Evolutionary conservation across 23 tunicate genomes (phyloP).

Genomic region (Clavelina lepadiformis): DNA sequence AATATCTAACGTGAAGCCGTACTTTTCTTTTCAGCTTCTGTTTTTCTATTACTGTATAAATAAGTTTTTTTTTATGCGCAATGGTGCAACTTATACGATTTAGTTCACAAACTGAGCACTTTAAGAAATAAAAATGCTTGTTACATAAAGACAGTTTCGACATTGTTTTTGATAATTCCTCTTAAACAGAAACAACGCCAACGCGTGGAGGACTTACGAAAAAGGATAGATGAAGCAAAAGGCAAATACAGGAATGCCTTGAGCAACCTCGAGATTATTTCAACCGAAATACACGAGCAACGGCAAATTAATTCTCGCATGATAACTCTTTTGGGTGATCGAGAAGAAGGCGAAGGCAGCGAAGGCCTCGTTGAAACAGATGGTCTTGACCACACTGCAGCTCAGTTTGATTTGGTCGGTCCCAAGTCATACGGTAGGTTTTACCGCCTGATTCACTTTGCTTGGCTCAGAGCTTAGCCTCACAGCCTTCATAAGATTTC

Average conservation of each 20-base stretch:
- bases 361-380: constrained; percentile 6
- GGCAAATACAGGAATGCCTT: constrained; percentile 40
- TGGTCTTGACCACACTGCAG: neutral
- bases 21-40: too few relatives aligned
- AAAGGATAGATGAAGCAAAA: constrained; percentile 58
- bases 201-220: constrained; percentile 49
- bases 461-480: too few relatives aligned
- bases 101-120: too few relatives aligned
- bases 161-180: too few relatives aligned
- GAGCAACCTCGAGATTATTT: constrained; percentile 60
- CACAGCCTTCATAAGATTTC: too few relatives aligned
- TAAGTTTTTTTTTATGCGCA: too few relatives aligned
- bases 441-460: too few relatives aligned
- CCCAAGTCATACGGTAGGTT: constrained; percentile 58
- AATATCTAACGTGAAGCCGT: too few relatives aligned
- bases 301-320: constrained; percentile 20
- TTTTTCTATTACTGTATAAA: too few relatives aligned
- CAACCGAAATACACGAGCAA: constrained; percentile 80
- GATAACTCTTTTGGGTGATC: neutral
- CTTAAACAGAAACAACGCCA: constrained; percentile 52
- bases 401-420: constrained; percentile 31
- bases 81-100: too few relatives aligned
- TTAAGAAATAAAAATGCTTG: too few relatives aligned
- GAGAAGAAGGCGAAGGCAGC: constrained; percentile 9
- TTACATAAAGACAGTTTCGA: too few relatives aligned